Conservation (phyloP, 2,113 vertebrate species). For the Corydoras maculifer region DNA sequence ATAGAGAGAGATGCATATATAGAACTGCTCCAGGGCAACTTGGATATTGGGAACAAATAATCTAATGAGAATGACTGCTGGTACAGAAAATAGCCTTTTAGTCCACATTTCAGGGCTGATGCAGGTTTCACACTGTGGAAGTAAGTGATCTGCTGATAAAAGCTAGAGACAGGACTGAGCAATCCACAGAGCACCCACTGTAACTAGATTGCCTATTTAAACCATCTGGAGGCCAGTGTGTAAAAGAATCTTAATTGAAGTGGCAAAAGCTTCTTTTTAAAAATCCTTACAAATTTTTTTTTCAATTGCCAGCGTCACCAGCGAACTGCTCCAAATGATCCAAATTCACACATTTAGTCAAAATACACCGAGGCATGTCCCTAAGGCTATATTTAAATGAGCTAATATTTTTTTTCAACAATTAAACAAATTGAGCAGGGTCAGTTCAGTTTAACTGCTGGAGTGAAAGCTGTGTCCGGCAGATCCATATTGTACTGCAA, state of each 20-base stretch:
- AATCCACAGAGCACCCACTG: neutral
- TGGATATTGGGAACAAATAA: constrained; percentile 51
- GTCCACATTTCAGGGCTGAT: constrained; percentile 29
- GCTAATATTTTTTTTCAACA: neutral
- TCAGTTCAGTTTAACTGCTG: constrained; percentile 38
- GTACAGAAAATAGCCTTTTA: constrained; percentile 52
- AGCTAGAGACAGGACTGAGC: constrained; percentile 10
- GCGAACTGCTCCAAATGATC: no score
- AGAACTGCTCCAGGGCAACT: constrained; percentile 50
- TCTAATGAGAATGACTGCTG: constrained; percentile 54
- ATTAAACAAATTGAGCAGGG: neutral
- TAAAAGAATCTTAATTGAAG: no score
- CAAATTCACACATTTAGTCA: neutral
- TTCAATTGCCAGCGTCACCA: no score
- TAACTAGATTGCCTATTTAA: neutral
- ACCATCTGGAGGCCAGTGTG: no score
- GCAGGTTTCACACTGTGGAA: constrained; percentile 19
- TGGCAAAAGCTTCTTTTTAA: no score
- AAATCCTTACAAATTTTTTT: no score
- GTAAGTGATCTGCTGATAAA: constrained; percentile 39
- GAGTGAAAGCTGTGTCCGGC: neutral
- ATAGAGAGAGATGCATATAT: constrained; percentile 26
- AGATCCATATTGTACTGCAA: no score
- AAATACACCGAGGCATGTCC: neutral
- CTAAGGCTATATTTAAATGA: neutral